A percentile compares a stretch with the other conserved stretches of the same genome.
Conservation (phyloP, 2,113 vertebrate species). For the Aegypius monachus region DNA sequence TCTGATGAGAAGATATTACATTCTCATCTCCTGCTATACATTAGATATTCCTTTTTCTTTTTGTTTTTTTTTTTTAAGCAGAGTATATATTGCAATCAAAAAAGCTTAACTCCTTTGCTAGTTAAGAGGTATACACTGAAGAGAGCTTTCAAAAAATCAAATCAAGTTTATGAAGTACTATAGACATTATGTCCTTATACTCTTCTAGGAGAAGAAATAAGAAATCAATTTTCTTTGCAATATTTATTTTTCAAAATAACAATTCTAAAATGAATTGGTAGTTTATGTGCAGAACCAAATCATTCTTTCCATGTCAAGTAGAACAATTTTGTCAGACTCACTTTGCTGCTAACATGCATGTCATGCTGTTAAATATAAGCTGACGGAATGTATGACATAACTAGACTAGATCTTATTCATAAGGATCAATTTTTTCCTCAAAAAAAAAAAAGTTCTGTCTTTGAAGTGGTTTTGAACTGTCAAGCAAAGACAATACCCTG, state of each 20-base stretch:
- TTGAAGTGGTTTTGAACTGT: background rate
- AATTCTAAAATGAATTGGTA: background rate
- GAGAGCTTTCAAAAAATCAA: slow-evolving; percentile 19
- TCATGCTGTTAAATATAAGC: background rate
- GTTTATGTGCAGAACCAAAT: background rate
- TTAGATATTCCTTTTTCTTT: background rate
- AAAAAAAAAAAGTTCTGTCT: background rate
- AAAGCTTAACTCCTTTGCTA: background rate
- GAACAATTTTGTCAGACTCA: slow-evolving; percentile 24
- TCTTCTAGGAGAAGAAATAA: background rate
- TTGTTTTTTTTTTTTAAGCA: background rate
- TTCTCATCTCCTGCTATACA: background rate
- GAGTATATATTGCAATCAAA: background rate
- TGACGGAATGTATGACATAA: background rate
- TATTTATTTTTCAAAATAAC: slow-evolving; percentile 22
- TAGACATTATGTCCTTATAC: slow-evolving; percentile 5
- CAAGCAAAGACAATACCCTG: background rate
- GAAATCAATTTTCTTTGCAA: slow-evolving; percentile 33
- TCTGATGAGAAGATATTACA: background rate
- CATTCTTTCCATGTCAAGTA: slow-evolving; percentile 9
- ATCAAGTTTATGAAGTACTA: background rate
- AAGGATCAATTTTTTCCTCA: background rate
- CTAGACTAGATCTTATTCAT: background rate
- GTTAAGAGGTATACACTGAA: background rate
- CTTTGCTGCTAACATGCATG: background rate